Conservation (phyloP, 2,797 vertebrate genomes). For the Falco novaeseelandiae region DNA sequence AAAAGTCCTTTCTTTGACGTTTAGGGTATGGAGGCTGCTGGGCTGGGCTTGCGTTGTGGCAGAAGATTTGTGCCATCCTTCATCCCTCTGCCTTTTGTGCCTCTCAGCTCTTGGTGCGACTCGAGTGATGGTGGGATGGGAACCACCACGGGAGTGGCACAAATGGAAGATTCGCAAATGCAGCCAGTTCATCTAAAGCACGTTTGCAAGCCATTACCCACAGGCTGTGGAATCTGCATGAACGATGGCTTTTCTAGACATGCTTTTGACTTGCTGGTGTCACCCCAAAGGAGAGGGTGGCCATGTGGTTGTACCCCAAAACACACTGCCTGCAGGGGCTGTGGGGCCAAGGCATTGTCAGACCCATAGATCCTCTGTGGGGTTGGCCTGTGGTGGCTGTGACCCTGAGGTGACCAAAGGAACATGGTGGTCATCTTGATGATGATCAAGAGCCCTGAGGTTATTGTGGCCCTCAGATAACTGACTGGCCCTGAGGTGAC, state of each 20-base stretch:
- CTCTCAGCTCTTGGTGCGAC: not conserved
- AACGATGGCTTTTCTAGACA: accelerated
- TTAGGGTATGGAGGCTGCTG: conserved; percentile 5
- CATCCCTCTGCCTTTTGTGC: not conserved
- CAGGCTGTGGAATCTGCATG: accelerated
- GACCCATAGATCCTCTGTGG: not conserved
- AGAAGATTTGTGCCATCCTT: not conserved
- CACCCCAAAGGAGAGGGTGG: not conserved
- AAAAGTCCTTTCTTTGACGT: not conserved
- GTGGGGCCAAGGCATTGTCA: accelerated
- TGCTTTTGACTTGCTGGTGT: not conserved
- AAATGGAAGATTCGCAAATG: accelerated
- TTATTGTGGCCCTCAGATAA: not conserved
- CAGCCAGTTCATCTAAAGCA: not conserved
- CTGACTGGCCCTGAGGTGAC: too few species aligned
- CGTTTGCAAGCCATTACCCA: accelerated
- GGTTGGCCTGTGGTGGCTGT: too few species aligned
- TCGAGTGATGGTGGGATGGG: not conserved
- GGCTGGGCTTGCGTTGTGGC: not conserved
- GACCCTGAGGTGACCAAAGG: not conserved
- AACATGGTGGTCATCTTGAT: accelerated
- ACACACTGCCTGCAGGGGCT: too few species aligned
- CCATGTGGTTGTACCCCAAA: not conserved
- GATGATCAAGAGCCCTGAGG: not conserved
- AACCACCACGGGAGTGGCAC: not conserved